Base-by-base conservation (phyloP, 1,140 invertebrate species). In the Drosophila melanica region DNA sequence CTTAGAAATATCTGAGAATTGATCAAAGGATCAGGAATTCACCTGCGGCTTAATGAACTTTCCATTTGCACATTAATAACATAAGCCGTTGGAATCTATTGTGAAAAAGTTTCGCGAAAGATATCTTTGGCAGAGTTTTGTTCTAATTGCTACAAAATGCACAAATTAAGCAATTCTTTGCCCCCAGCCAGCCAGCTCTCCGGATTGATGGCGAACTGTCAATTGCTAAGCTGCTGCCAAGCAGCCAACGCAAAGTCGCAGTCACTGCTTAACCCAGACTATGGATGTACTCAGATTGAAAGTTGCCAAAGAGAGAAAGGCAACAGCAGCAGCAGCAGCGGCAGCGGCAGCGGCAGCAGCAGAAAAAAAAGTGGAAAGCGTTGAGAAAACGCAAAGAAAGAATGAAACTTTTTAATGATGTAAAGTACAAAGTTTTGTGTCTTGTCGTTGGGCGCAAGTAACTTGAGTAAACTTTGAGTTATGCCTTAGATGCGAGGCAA, bases 381-480 rank as follows among this genome's bases (percentile, higher is more conserved):
- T 48, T 41, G 39, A 60, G 75, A 55, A 55, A 77, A 71, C 67
- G 67, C 77, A 81, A 48, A 77, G 64, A 79, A 85, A 86, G 80
- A 86, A 77, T 71, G 75, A 90, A 90, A 90, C 85, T 90, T 90
- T 90, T 90, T 90, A 90, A 90, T 90, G 86, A 90, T 90, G 85
- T 90, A 90, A 90, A 90, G 85, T 90, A 90, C 74, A 90, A 90
- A 90, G 85, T 90, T 90, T 90, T 85, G 81, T 90, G 80, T 90
- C 85, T 90, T 89, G 85, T 89, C 84, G 84, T 68, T 86, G 82
- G 82, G 65, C 70, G 75, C 82, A 86, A 86, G 81, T 87, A 89
- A 90, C 85, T 89, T 89, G 84, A 90, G 85, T 89, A 89, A 89
- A 89, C 84, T 89, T 89, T 90, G 85, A 89, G 85, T 90, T 89